These are phyloP conservation scores for Hycleus cichorii DNA, from an alignment of 1,140 invertebrate species.

Conservation along the genomic window DNA sequence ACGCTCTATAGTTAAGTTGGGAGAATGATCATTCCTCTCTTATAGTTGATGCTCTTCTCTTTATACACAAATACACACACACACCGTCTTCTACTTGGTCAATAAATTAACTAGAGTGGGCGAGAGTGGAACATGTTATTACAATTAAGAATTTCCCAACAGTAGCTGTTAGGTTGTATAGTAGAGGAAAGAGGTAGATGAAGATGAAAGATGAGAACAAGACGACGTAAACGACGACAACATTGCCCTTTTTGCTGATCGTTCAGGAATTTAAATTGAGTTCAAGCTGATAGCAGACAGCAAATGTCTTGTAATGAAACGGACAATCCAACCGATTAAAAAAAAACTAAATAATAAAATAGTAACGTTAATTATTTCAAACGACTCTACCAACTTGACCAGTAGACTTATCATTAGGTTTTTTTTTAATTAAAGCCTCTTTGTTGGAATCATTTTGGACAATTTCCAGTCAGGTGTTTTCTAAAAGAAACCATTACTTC, in stretches of 20 bases:
- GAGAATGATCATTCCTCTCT: not conserved
- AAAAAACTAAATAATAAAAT: constrained; percentile 1
- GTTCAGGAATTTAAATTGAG: not conserved
- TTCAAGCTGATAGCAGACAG: not conserved
- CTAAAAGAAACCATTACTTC: too few species aligned
- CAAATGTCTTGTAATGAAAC: not conserved
- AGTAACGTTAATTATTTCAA: not conserved
- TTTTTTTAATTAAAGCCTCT: too few species aligned
- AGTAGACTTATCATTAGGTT: too few species aligned
- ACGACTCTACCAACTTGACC: too few species aligned
- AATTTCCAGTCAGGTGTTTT: constrained; percentile 25
- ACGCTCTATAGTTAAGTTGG: not conserved
- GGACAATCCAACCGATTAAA: not conserved
- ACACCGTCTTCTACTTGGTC: constrained; percentile 20
- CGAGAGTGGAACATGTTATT: constrained; percentile 32
- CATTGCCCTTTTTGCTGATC: not conserved
- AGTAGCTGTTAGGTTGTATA: constrained; percentile 18
- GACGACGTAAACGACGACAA: not conserved
- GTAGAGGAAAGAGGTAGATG: not conserved
- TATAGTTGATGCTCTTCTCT: too few species aligned
- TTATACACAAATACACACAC: too few species aligned
- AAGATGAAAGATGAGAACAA: not conserved
- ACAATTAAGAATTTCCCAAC: constrained; percentile 32
- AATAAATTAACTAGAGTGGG: constrained; percentile 31
- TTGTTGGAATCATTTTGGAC: constrained; percentile 6